phyloP scores from a whole-genome alignment of 2,888 invertebrate species.

The Phania funesta region DNA sequence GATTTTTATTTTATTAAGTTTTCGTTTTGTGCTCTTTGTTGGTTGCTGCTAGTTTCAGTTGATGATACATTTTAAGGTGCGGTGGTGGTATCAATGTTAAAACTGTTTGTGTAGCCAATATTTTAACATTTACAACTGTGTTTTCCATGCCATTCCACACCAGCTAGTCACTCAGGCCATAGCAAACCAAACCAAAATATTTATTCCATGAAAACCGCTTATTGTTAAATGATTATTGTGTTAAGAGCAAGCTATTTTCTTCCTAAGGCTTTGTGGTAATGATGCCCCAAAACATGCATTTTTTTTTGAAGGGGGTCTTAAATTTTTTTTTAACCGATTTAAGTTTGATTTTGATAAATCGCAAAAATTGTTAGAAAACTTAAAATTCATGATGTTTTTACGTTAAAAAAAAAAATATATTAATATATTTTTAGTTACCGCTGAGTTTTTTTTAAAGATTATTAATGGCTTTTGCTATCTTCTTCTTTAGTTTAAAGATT shows the following conservation, averaged over 20 bases:
- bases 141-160: slow-evolving; percentile 39
- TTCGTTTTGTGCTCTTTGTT: slow-evolving; percentile 16
- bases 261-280: slow-evolving; percentile 18
- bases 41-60: slow-evolving; percentile 27
- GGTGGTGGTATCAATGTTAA: slow-evolving; percentile 54
- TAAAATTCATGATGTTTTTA: background rate
- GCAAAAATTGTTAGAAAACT: slow-evolving; percentile 4
- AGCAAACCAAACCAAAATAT: background rate
- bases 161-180: background rate
- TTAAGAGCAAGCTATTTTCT: slow-evolving; percentile 9
- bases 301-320: slow-evolving; percentile 33
- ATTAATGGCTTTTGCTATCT: slow-evolving; percentile 47
- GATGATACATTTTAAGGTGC: slow-evolving; percentile 67
- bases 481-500: slow-evolving; percentile 18
- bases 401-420: background rate
- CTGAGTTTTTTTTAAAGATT: slow-evolving; percentile 24
- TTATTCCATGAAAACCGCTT: background rate
- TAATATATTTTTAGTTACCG: background rate
- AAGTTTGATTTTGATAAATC: slow-evolving; percentile 49
- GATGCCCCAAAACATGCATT: slow-evolving; percentile 13
- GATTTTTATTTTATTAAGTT: slow-evolving; percentile 31
- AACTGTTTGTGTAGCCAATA: slow-evolving; percentile 58
- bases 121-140: slow-evolving; percentile 64
- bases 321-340: background rate
- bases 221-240: slow-evolving; percentile 41